A percentile compares a stretch with the other conserved stretches of the same genome.
phyloP scores from a whole-genome alignment of 1,140 invertebrate species.

The Lerema accius region DNA sequence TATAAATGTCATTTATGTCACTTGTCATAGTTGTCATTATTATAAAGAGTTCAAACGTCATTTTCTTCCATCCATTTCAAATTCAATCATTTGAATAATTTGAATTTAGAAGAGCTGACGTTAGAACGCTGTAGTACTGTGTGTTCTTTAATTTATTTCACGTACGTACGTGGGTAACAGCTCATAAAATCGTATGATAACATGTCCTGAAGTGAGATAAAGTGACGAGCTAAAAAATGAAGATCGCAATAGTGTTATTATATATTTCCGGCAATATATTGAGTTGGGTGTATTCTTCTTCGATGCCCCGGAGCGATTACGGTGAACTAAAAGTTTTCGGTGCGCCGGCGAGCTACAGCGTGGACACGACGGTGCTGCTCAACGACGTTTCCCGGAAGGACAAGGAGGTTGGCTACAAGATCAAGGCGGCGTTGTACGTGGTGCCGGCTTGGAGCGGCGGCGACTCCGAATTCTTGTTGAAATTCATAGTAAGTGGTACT shows the following conservation, averaged over 20 bases:
- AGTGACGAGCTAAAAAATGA: background rate
- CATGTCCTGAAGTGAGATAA: too few species aligned
- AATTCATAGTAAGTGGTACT: constrained; percentile 45
- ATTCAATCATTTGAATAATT: too few species aligned
- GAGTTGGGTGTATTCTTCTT: constrained; percentile 31
- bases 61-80: too few species aligned
- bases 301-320: constrained; percentile 33
- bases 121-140: too few species aligned
- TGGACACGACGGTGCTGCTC: constrained; percentile 49
- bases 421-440: constrained; percentile 40
- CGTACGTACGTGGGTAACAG: too few species aligned
- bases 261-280: constrained; percentile 1
- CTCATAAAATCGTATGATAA: too few species aligned
- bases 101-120: too few species aligned
- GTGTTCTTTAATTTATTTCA: too few species aligned
- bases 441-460: constrained; percentile 35
- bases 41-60: too few species aligned
- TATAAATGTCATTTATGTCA: too few species aligned
- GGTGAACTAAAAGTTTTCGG: constrained; percentile 42
- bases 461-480: constrained; percentile 41
- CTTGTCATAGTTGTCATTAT: too few species aligned
- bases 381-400: constrained; percentile 45
- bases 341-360: constrained; percentile 38
- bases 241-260: constrained; percentile 1
- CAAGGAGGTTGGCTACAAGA: constrained; percentile 50